phyloP scores from a whole-genome alignment of 2,797 vertebrate species.

The Oreochromis mossambicus region DNA sequence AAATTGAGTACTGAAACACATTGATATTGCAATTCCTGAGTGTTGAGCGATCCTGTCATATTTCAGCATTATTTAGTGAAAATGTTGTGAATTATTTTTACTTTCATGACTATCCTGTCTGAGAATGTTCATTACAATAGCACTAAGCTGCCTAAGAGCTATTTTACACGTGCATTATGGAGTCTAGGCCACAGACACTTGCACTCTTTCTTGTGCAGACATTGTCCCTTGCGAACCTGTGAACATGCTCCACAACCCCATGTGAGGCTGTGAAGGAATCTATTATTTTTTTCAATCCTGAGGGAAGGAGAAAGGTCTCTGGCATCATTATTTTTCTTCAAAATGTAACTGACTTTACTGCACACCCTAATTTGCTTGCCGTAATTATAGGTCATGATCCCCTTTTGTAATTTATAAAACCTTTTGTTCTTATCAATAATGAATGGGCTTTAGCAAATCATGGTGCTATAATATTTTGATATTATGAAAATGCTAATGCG shows the following conservation, averaged over 20 bases:
- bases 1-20: background rate
- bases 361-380: conserved; percentile 97
- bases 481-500: conserved; percentile 96
- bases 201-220: conserved; percentile 78
- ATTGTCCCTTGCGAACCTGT: conserved; percentile 79
- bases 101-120: background rate
- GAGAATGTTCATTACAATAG: conserved; percentile 31
- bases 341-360: conserved; percentile 94
- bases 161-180: conserved; percentile 32
- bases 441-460: conserved; percentile 88
- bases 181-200: conserved; percentile 62
- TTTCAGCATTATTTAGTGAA: background rate
- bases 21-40: background rate
- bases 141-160: conserved; percentile 27
- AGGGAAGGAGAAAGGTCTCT: conserved; percentile 85
- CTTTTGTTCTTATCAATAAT: conserved; percentile 99
- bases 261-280: conserved; percentile 84
- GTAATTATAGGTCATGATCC: conserved; percentile 99
- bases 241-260: conserved; percentile 78
- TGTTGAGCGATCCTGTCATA: background rate
- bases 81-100: background rate
- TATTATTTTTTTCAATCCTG: conserved; percentile 88
- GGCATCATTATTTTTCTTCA: conserved; percentile 95
- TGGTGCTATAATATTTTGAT: conserved; percentile 89
- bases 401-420: conserved; percentile 95